Evolutionary conservation across 2,113 vertebrate species (phyloP), one percentile per base, ranked within the genome.

Genomic region (Stigmatopora nigra): DNA sequence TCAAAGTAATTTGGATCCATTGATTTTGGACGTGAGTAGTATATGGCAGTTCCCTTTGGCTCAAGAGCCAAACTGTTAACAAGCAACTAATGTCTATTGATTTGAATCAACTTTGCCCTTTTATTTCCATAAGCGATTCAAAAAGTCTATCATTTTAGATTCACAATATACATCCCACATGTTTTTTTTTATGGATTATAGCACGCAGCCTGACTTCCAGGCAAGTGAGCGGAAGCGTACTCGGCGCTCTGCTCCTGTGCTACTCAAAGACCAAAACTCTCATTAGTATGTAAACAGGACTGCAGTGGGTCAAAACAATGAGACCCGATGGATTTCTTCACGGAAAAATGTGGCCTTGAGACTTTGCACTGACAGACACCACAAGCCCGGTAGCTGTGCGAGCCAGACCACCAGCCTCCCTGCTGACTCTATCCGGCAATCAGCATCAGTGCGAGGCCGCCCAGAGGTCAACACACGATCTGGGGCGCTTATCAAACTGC

Each of bases 201-300:
- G 45, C 61, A 2, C 57, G 52, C 64, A 38, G 16, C 47, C 69
- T 47, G 51, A 56, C 63, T 73, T 25, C 66, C 71, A 57, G 58
- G 63, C 46, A 44, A 56, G 52, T 53, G 48, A 75, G 56, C 15
- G 64, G 65, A 71, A 76, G 70, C 10, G 1, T 45, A 64, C 62
- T 71, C 51, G 53, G 47, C 63, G 25, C 66, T 77, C 61, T 35
- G 63, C 73, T 52, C 63, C 68, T 20, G 62, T 56, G 59, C 45
- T 63, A 68, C 63, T 64, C 47, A 47, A 71, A 71, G 66, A 78
- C 67, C 65, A 82, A 76, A 68, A 55, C 64, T 75, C 82, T 80
- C 71, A 84, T 87, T 88, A 81, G 84, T 87, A 89, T 88, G 82
- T 86, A 84, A 83, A 82, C 79, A 61, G 73, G 61, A 71, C 55